Conservation (phyloP, 2,797 vertebrate species). For the Remorina albescens region DNA sequence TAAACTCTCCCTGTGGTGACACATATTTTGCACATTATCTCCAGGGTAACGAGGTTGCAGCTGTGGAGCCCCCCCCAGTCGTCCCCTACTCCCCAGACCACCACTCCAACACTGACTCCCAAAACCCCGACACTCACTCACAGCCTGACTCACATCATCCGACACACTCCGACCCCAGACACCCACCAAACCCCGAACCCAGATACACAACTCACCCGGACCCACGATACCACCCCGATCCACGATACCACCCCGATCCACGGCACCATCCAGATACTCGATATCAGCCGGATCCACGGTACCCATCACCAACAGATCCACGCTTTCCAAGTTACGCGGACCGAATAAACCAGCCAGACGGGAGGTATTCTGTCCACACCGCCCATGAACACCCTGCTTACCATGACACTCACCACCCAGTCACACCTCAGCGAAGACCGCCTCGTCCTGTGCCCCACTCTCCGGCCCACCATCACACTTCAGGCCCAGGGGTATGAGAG, state of each 20-base stretch:
- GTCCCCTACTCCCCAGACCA: constrained; percentile 78
- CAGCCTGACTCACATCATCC: constrained; percentile 22
- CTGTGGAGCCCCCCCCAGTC: constrained; percentile 81
- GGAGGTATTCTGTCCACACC: constrained; percentile 37
- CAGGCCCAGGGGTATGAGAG: constrained; percentile 76
- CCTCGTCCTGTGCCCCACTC: constrained; percentile 35
- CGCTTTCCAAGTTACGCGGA: constrained; percentile 77
- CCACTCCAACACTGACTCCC: constrained; percentile 31
- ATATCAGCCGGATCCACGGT: constrained; percentile 56
- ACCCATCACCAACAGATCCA: constrained; percentile 64
- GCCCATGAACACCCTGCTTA: constrained; percentile 40
- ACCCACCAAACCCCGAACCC: constrained; percentile 36
- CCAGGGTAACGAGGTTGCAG: constrained; percentile 89
- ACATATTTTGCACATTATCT: not conserved
- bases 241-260: constrained; percentile 28
- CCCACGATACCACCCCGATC: constrained; percentile 21
- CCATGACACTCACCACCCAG: constrained; percentile 51
- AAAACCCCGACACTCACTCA: constrained; percentile 27
- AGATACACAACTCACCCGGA: constrained; percentile 23
- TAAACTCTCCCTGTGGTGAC: not conserved
- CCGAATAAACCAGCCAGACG: constrained; percentile 65
- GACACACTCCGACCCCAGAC: not conserved
- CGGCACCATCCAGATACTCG: constrained; percentile 46
- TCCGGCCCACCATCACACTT: constrained; percentile 74
- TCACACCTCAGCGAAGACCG: constrained; percentile 68